A percentile compares a stretch with the other conserved stretches of the same genome.
Evolutionary conservation across 2,113 vertebrate genomes (phyloP).

Genomic region (Donacobius atricapilla): DNA sequence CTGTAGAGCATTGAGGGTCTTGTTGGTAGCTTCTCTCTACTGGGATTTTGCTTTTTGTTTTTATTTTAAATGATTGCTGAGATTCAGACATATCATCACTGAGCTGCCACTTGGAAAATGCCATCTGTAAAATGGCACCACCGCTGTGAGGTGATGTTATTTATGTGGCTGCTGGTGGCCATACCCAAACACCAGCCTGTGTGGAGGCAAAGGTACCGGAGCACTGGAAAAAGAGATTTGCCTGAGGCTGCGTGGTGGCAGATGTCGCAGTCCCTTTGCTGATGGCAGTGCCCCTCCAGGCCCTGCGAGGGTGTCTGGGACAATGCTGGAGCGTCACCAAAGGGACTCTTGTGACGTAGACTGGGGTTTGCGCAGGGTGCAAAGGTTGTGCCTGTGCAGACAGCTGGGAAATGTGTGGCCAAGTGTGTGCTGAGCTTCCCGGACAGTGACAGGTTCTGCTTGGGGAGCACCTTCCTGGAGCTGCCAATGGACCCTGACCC

Average conservation of each 20-base stretch:
- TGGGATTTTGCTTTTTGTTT: background rate
- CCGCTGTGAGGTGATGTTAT: background rate
- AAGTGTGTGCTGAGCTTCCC: fast-evolving
- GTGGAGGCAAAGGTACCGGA: background rate
- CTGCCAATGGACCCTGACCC: background rate
- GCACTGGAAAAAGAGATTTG: background rate
- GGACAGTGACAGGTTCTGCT: background rate
- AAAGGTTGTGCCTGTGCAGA: background rate
- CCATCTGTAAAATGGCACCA: background rate
- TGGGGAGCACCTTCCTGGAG: background rate
- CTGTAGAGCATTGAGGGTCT: background rate
- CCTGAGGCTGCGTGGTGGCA: background rate
- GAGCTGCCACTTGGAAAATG: background rate
- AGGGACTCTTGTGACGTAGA: fast-evolving
- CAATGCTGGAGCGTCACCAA: background rate
- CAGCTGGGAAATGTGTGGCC: background rate
- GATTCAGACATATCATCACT: background rate
- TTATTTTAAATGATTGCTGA: background rate
- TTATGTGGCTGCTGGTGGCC: background rate
- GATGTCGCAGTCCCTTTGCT: background rate
- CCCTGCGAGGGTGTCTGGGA: background rate
- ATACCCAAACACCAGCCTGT: background rate
- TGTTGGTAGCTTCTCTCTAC: background rate
- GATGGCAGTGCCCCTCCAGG: background rate
- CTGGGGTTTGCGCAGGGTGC: background rate